Evolutionary conservation across 2,888 invertebrate species (phyloP).

Genomic region (Hedya salicella): DNA sequence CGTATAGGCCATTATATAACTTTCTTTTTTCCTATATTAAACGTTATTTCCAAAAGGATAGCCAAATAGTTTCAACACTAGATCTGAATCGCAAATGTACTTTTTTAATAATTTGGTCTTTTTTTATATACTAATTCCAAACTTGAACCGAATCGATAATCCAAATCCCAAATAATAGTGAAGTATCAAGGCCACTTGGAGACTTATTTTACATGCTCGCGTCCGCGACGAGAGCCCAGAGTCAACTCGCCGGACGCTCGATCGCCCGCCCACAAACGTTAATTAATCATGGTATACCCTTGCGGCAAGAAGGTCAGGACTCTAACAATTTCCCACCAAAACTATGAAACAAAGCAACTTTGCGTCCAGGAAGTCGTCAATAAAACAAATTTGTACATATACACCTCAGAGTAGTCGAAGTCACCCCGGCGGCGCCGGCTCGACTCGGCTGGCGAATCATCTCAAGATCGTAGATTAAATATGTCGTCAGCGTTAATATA

Average conservation of each 20-base stretch:
- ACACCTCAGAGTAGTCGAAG: conserved; percentile 55
- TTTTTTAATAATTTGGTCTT: conserved; percentile 79
- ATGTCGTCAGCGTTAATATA: conserved; percentile 45
- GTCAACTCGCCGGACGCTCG: conserved; percentile 60
- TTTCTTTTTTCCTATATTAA: conserved; percentile 74
- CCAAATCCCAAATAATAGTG: conserved; percentile 80
- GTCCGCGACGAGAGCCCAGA: conserved; percentile 71
- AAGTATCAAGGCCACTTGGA: conserved; percentile 85
- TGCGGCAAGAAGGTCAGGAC: conserved; percentile 77
- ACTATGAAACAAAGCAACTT: conserved; percentile 72
- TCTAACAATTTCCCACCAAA: conserved; percentile 76
- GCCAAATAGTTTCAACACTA: conserved; percentile 82
- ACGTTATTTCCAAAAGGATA: conserved; percentile 82
- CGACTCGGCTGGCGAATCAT: conserved; percentile 31
- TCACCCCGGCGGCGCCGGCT: conserved; percentile 26
- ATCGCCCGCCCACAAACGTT: conserved; percentile 70
- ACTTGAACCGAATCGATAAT: conserved; percentile 81
- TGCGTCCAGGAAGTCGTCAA: conserved; percentile 64
- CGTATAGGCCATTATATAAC: conserved; percentile 81
- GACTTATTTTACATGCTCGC: conserved; percentile 78
- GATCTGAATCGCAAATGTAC: conserved; percentile 78
- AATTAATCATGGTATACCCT: conserved; percentile 80
- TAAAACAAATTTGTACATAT: conserved; percentile 81
- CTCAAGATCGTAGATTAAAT: conserved; percentile 37
- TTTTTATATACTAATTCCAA: conserved; percentile 82